Evolutionary conservation across 2,888 invertebrate genomes (phyloP).

Genomic region (Dasypolia templi): DNA sequence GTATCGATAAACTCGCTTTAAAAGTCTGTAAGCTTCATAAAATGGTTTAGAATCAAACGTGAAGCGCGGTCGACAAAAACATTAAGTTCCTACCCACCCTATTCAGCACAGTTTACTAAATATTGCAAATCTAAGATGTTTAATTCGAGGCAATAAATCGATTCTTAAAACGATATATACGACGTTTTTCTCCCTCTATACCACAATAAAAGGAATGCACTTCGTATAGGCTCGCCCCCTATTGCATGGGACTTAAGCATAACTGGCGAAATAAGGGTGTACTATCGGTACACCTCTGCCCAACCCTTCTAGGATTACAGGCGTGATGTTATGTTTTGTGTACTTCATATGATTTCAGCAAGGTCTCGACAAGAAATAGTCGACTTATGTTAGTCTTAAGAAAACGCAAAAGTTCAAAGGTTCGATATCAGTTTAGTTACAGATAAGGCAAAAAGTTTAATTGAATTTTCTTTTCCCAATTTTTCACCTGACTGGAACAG

Average conservation of each 20-base stretch:
- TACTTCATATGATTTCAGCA: neutral
- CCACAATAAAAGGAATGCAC: too few relatives aligned
- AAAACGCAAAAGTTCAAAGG: neutral
- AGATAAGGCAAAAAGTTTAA: conserved; percentile 27
- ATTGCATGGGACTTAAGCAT: too few relatives aligned
- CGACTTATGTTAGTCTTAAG: neutral
- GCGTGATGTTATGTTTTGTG: too few relatives aligned
- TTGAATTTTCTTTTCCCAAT: conserved; percentile 19
- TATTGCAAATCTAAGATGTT: too few relatives aligned
- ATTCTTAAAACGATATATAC: neutral
- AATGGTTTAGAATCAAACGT: too few relatives aligned
- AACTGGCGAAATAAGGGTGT: too few relatives aligned
- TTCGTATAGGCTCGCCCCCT: too few relatives aligned
- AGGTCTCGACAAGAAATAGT: neutral
- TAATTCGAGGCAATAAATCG: neutral
- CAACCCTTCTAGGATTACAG: too few relatives aligned
- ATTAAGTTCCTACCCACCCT: too few relatives aligned
- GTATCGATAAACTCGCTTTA: conserved; percentile 33
- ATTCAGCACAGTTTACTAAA: too few relatives aligned
- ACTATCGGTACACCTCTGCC: too few relatives aligned
- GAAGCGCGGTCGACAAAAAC: too few relatives aligned
- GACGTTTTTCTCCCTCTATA: neutral
- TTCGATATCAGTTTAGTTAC: neutral
- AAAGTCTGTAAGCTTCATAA: conserved; percentile 27
- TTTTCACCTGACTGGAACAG: neutral